Percentiles rank a stretch among this genome's conserved stretches.
Conservation (phyloP, 2,888 invertebrate species). For the Encarsia formosa region DNA sequence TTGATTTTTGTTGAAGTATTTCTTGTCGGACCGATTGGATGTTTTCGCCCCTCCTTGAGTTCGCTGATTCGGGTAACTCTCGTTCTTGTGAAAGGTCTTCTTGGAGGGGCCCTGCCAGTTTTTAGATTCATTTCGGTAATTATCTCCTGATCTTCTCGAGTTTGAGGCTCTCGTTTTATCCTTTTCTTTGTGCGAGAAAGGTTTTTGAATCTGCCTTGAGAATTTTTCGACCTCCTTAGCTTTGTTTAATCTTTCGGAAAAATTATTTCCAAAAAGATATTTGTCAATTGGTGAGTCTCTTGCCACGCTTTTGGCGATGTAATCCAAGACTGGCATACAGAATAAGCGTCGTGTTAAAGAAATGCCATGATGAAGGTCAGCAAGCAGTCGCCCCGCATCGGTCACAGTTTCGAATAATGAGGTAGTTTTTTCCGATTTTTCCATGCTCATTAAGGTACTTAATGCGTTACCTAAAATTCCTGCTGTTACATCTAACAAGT, state of each 20-base stretch:
- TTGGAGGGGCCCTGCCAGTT: no score
- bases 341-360: not conserved
- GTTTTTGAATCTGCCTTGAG: no score
- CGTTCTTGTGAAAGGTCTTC: no score
- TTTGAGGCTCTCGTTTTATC: no score
- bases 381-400: not conserved
- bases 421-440: no score
- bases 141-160: no score
- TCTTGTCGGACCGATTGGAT: no score
- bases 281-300: not conserved
- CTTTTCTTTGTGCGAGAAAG: no score
- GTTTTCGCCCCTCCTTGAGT: no score
- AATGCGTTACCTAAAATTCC: not conserved
- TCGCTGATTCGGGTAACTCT: no score
- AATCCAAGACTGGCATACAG: not conserved
- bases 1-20: no score
- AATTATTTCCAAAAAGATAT: constrained; percentile 2
- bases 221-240: constrained; percentile 6
- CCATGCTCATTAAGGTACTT: not conserved
- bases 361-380: not conserved
- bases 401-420: not conserved
- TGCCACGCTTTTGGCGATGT: not conserved
- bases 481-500: not conserved
- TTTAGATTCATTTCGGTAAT: no score
- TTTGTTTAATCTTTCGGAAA: not conserved